A percentile compares a stretch with the other conserved stretches of the same genome.
These are phyloP conservation scores for Alectoris magna DNA, from an alignment of 2,797 vertebrate species.

Conservation along the genomic window DNA sequence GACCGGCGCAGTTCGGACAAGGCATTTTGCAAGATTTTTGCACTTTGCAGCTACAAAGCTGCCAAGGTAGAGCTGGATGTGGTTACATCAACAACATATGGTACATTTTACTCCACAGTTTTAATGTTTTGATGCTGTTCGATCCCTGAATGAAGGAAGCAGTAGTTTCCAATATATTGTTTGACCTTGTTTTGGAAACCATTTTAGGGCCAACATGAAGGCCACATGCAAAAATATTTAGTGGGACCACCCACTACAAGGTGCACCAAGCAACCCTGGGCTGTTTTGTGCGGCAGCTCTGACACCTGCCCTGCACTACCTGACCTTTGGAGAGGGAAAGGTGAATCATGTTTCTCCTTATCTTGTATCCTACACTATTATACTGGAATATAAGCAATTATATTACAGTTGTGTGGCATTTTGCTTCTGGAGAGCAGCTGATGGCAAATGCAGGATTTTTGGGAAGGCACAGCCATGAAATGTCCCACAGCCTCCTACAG, in stretches of 20 bases:
- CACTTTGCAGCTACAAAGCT: not conserved
- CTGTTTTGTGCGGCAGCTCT: slow-evolving; percentile 14
- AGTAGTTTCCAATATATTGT: slow-evolving; percentile 28
- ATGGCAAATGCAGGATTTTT: not conserved
- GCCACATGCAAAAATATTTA: slow-evolving; percentile 4
- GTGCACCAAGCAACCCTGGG: not conserved
- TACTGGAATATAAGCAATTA: not conserved
- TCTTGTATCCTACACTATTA: not conserved
- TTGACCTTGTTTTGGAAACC: slow-evolving; percentile 58
- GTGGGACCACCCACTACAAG: slow-evolving; percentile 25
- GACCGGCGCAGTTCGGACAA: not conserved
- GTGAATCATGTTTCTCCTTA: not conserved
- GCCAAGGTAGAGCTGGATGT: slow-evolving; percentile 2
- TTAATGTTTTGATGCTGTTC: slow-evolving; percentile 46
- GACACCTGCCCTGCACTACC: slow-evolving; percentile 20
- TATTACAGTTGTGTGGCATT: not conserved
- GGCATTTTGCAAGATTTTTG: accelerated
- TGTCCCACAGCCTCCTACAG: not conserved
- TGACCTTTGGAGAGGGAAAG: slow-evolving; percentile 1
- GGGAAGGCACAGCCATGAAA: not conserved
- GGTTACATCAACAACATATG: slow-evolving; percentile 21
- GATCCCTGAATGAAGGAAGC: slow-evolving; percentile 30
- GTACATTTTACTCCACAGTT: slow-evolving; percentile 53
- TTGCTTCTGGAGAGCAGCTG: not conserved
- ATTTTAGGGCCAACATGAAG: slow-evolving; percentile 3